These are phyloP conservation scores for Drosophila prosaltans DNA, from an alignment of 1,140 invertebrate species.

Conservation along the genomic window DNA sequence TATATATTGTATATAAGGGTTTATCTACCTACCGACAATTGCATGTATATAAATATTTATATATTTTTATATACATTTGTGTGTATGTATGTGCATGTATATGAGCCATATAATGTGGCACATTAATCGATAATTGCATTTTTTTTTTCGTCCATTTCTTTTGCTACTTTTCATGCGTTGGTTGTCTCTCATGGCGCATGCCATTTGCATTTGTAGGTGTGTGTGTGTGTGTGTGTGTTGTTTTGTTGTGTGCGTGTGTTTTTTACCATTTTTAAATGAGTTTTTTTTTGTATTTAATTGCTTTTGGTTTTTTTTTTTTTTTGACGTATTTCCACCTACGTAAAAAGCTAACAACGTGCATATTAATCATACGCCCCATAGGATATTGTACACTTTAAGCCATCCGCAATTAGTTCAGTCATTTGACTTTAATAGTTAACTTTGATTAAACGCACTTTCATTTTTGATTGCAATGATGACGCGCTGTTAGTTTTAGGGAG, in stretches of 20 bases:
- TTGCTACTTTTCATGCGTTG: conserved; percentile 77
- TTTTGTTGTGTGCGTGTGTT: conserved; percentile 36
- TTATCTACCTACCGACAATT: conserved; percentile 41
- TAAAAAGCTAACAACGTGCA: conserved; percentile 41
- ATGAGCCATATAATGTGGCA: conserved; percentile 74
- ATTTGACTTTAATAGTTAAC: conserved; percentile 62
- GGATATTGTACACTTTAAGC: conserved; percentile 12
- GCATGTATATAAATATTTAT: conserved; percentile 8
- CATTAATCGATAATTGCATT: conserved; percentile 81
- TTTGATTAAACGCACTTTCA: conserved; percentile 76
- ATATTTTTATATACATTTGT: conserved; percentile 11
- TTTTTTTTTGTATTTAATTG: conserved; percentile 73
- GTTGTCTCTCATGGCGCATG: conserved; percentile 70
- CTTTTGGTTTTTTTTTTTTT: conserved; percentile 36
- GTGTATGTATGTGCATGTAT: conserved; percentile 17
- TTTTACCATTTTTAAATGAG: conserved; percentile 58
- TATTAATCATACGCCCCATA: conserved; percentile 70
- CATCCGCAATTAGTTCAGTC: conserved; percentile 54
- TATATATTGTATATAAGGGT: conserved; percentile 43
- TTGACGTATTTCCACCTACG: conserved; percentile 1
- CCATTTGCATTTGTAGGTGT: conserved; percentile 62
- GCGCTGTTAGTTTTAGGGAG: conserved; percentile 62
- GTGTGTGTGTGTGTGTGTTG: conserved; percentile 42
- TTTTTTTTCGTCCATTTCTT: conserved; percentile 75
- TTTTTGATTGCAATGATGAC: conserved; percentile 53